Evolutionary conservation across 2,113 vertebrate species (phyloP), one percentile per base, ranked within the genome.

Genomic region (Gnathonemus longibarbis): DNA sequence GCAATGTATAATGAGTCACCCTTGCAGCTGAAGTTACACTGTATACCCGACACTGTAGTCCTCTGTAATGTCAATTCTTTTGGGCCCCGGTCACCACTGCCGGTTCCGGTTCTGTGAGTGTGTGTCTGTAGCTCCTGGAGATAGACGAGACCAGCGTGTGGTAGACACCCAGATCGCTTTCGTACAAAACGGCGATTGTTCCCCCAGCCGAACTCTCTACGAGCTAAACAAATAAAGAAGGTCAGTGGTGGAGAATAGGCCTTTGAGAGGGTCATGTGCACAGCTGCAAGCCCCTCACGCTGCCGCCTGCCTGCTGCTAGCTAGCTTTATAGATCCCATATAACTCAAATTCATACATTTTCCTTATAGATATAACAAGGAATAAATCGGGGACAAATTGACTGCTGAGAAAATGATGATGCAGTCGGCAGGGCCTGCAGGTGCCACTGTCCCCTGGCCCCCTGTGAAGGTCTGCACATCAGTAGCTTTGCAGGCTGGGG

Each of bases 171-270:
- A 89, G 89, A 19, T 89, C 90, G 91, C 90, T 93, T 90, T 92
- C 62, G 92, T 93, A 94, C 86, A 91, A 94, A 93, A 92, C 94
- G 95, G 94, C 94, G 94, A 95, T 89, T 92, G 87, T 91, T 80
- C 31, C 53, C 3, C 53, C 1, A 89, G 46, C 91, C 80, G 8
- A 62, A 39, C 87, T 17, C n/a, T 46, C 89, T 53, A 46, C n/a
- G 85, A 87, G 90, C 85, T 50, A 91, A 91, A 91, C 46, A 90
- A 90, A 91, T 88, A 91, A 84, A 88, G 90, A 90, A 39, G 74
- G 90, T 50, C 88, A 84, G 52, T 84, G 1, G 24, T 58, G 35
- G 90, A 91, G 90, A 89, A 84, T 56, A 62, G 89, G 15, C 53
- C 89, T 53, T 89, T 91, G 80, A 91, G 42, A 62, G 24, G 39